A percentile compares a stretch with the other conserved stretches of the same genome.
Evolutionary conservation across 2,888 invertebrate species (phyloP).

Genomic region (Eulithis testata): DNA sequence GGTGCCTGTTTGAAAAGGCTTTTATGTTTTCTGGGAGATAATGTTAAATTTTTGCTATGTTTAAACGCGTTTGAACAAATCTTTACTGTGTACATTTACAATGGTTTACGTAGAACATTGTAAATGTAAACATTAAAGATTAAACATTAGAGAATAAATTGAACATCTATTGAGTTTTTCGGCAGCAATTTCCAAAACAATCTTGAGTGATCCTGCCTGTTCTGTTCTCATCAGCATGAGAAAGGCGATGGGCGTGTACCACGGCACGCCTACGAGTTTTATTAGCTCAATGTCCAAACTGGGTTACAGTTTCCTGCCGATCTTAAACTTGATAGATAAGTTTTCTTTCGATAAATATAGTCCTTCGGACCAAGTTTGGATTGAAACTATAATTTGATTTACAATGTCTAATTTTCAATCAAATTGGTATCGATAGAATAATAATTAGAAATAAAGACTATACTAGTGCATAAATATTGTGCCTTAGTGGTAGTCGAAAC

Average conservation of each 20-base stretch:
- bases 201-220: slow-evolving; percentile 41
- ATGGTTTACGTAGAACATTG: too few species aligned
- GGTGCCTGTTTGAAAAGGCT: slow-evolving; percentile 35
- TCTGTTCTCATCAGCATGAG: slow-evolving; percentile 71
- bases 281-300: slow-evolving; percentile 59
- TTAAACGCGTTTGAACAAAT: slow-evolving; percentile 9
- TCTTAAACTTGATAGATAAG: slow-evolving; percentile 1
- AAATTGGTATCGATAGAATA: too few species aligned
- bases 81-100: background rate
- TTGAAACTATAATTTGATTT: too few species aligned
- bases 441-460: too few species aligned
- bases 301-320: slow-evolving; percentile 19
- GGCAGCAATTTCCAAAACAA: slow-evolving; percentile 28
- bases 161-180: slow-evolving; percentile 20
- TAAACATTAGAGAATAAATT: background rate
- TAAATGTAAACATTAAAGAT: too few species aligned
- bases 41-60: slow-evolving; percentile 4
- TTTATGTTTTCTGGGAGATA: slow-evolving; percentile 4
- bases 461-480: too few species aligned
- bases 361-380: too few species aligned
- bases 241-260: slow-evolving; percentile 57
- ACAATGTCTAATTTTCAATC: too few species aligned
- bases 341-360: background rate
- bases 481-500: too few species aligned
- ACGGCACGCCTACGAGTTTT: slow-evolving; percentile 71